Evolutionary conservation across 1,140 invertebrate genomes (phyloP).

Genomic region (Penaeus indicus): DNA sequence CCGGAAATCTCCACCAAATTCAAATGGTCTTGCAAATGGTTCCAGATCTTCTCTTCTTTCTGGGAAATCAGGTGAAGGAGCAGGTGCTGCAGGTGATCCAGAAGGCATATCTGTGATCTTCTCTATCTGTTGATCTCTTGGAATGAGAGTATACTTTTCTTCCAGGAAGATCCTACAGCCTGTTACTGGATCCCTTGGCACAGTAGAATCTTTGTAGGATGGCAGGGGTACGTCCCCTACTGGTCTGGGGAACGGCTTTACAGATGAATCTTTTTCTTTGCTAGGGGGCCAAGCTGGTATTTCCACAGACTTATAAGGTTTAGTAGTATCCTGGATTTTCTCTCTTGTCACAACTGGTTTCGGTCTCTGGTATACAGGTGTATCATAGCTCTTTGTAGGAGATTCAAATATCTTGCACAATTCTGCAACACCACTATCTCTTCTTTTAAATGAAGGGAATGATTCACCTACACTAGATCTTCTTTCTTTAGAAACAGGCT

Average conservation of each 20-base stretch:
- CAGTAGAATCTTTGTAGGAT: background rate
- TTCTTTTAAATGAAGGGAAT: background rate
- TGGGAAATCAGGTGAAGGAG: slow-evolving; percentile 27
- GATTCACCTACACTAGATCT: background rate
- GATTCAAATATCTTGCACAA: background rate
- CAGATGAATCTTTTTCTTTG: background rate
- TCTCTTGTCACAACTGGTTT: background rate
- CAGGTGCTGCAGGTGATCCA: slow-evolving; percentile 37
- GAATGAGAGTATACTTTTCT: slow-evolving; percentile 32
- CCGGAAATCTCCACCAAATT: slow-evolving; percentile 33
- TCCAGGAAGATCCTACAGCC: background rate
- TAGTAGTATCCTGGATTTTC: background rate
- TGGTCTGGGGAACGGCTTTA: slow-evolving; percentile 27
- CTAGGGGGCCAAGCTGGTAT: too few relatives aligned
- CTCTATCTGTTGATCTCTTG: background rate
- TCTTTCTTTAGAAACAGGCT: background rate
- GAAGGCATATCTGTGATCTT: background rate
- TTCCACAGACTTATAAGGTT: too few relatives aligned
- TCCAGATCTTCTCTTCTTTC: slow-evolving; percentile 17
- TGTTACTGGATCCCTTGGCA: slow-evolving; percentile 6
- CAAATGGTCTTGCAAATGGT: slow-evolving; percentile 35
- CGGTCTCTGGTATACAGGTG: background rate
- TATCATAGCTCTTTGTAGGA: background rate
- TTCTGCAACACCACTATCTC: slow-evolving; percentile 10
- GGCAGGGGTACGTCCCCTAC: slow-evolving; percentile 2